phyloP scores from a whole-genome alignment of 2,888 invertebrate genomes.

The Myathropa florea region DNA sequence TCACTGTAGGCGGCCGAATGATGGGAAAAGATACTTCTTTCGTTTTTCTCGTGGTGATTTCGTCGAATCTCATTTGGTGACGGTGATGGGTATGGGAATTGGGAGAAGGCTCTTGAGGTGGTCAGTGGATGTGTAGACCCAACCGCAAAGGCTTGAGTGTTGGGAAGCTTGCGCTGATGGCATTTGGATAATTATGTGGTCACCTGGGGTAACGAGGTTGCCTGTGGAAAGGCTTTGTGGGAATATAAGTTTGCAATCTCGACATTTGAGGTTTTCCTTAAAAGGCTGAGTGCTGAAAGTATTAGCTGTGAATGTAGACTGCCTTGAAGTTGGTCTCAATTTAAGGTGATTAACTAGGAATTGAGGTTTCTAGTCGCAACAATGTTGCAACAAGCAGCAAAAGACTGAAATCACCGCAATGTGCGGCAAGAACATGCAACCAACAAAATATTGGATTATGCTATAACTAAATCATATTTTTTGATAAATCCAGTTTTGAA shows the following conservation, averaged over 20 bases:
- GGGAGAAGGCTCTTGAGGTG: constrained; percentile 28
- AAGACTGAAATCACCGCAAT: no score
- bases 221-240: not conserved
- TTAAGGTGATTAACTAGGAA: no score
- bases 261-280: not conserved
- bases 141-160: constrained; percentile 46
- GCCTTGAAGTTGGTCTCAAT: not conserved
- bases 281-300: not conserved
- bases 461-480: no score
- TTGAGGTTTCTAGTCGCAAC: no score
- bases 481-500: no score
- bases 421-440: no score
- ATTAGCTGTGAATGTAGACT: not conserved
- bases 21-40: constrained; percentile 43
- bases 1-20: not conserved
- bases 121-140: constrained; percentile 32
- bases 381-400: no score
- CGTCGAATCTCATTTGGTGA: constrained; percentile 30
- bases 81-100: constrained; percentile 5
- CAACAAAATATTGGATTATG: no score
- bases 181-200: not conserved
- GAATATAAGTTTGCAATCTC: not conserved
- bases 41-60: constrained; percentile 23
- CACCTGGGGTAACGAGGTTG: not conserved
- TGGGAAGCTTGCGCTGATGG: not conserved